phyloP scores from a whole-genome alignment of 2,888 invertebrate species.

The Ypsolopha scabrella region DNA sequence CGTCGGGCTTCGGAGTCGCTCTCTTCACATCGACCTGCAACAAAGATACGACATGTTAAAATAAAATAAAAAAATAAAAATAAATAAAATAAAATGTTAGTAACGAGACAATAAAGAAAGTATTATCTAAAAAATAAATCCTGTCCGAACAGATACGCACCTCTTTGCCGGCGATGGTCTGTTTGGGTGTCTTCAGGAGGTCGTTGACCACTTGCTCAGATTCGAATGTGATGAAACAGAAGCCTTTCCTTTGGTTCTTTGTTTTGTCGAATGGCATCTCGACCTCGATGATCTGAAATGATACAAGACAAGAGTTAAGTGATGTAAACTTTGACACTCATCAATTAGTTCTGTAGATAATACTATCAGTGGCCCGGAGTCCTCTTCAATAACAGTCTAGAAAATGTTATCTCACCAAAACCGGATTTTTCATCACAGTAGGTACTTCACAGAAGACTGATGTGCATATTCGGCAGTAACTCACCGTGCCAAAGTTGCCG shows the following conservation, averaged over 20 bases:
- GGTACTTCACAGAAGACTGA: not conserved
- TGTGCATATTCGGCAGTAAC: constrained; percentile 26
- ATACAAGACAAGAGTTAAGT: not conserved
- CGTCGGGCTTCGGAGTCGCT: constrained; percentile 91
- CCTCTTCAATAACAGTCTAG: constrained; percentile 46
- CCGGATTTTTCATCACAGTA: constrained; percentile 57
- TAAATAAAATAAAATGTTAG: too few species aligned
- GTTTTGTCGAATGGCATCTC: constrained; percentile 98
- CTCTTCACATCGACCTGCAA: constrained; percentile 91
- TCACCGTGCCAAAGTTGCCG: constrained; percentile 91
- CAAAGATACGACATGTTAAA: not conserved
- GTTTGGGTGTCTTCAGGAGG: constrained; percentile 91
- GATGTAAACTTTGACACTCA: not conserved
- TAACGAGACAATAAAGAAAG: too few species aligned
- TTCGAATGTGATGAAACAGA: constrained; percentile 98
- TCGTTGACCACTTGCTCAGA: constrained; percentile 95
- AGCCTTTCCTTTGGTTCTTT: constrained; percentile 96
- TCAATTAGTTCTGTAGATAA: not conserved
- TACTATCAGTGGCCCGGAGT: constrained; percentile 58
- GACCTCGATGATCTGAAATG: constrained; percentile 87
- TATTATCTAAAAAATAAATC: too few species aligned
- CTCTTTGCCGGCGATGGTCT: constrained; percentile 93
- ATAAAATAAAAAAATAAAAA: too few species aligned
- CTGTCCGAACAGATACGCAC: constrained; percentile 45
- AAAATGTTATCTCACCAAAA: constrained; percentile 55